Evolutionary conservation across 2,113 vertebrate genomes (phyloP).

Genomic region (Brachyhypopomus gauderio): DNA sequence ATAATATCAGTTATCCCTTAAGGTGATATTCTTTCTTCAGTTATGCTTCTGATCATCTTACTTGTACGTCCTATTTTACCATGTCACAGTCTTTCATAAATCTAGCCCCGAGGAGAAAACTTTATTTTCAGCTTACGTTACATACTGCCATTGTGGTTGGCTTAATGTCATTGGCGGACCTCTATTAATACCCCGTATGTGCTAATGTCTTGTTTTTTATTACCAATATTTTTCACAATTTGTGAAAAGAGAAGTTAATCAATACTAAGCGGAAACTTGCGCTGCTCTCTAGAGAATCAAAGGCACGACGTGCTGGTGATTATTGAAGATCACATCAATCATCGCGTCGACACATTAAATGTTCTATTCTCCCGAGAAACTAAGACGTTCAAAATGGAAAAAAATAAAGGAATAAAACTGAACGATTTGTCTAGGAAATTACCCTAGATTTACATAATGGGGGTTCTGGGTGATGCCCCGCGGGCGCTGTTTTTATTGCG

Average conservation of each 20-base stretch:
- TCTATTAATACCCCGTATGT: constrained; percentile 44
- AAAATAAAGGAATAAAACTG: constrained; percentile 80
- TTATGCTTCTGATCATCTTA: background rate
- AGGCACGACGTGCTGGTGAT: constrained; percentile 23
- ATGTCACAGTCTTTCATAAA: background rate
- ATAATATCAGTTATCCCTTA: background rate
- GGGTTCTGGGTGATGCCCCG: constrained; percentile 81
- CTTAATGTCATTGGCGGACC: constrained; percentile 34
- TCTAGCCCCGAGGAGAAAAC: constrained; percentile 18
- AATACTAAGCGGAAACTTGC: background rate
- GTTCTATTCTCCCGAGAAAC: constrained; percentile 54
- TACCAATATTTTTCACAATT: constrained; percentile 46
- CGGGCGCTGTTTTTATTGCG: constrained; percentile 94
- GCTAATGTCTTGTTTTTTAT: constrained; percentile 29
- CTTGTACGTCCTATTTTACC: background rate
- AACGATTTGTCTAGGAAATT: constrained; percentile 94
- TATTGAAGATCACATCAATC: constrained; percentile 53
- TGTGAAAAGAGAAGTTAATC: constrained; percentile 37
- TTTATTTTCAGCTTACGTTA: constrained; percentile 21
- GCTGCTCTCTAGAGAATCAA: constrained; percentile 14
- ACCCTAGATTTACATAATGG: constrained; percentile 94
- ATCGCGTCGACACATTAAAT: constrained; percentile 54
- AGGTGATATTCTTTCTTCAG: background rate
- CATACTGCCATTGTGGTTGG: constrained; percentile 20
- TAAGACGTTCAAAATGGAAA: constrained; percentile 42